Evolutionary conservation across 2,888 invertebrate genomes (phyloP).

Genomic region (Zonitis immaculata): DNA sequence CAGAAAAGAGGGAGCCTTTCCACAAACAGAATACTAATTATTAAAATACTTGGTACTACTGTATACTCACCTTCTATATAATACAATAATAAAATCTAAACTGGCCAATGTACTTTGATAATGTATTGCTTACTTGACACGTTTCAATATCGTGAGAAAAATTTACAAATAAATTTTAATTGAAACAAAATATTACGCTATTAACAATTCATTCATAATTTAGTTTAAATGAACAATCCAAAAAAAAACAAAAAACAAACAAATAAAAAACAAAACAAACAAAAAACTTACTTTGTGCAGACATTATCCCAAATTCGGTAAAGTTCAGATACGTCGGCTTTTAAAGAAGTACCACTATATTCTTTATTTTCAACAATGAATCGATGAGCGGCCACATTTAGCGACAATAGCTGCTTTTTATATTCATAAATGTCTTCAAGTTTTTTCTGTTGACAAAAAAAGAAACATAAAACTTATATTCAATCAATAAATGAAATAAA

Average conservation of each 20-base stretch:
- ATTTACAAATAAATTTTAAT: conserved; percentile 24
- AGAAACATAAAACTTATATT: conserved; percentile 23
- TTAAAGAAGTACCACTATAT: conserved; percentile 51
- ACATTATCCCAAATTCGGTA: conserved; percentile 67
- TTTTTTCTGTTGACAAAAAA: conserved; percentile 47
- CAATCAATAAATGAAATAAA: background rate
- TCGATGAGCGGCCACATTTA: conserved; percentile 57
- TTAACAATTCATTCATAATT: conserved; percentile 27
- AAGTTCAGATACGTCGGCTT: conserved; percentile 62
- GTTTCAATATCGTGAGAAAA: conserved; percentile 32
- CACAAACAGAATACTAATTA: conserved; percentile 33
- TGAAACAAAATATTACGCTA: conserved; percentile 26
- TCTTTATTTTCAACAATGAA: conserved; percentile 51
- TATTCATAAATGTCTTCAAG: conserved; percentile 54
- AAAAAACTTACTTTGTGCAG: conserved; percentile 58
- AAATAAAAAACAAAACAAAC: background rate
- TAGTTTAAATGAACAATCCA: background rate
- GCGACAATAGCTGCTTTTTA: conserved; percentile 55
- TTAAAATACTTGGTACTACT: conserved; percentile 24
- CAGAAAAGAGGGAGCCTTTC: conserved; percentile 22
- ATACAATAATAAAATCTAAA: conserved; percentile 3
- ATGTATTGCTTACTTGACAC: conserved; percentile 34
- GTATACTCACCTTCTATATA: conserved; percentile 14
- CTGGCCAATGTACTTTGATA: conserved; percentile 34
- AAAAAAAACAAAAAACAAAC: too few relatives aligned